Evolutionary conservation across 2,888 invertebrate species (phyloP).

Genomic region (Bimastos eiseni): DNA sequence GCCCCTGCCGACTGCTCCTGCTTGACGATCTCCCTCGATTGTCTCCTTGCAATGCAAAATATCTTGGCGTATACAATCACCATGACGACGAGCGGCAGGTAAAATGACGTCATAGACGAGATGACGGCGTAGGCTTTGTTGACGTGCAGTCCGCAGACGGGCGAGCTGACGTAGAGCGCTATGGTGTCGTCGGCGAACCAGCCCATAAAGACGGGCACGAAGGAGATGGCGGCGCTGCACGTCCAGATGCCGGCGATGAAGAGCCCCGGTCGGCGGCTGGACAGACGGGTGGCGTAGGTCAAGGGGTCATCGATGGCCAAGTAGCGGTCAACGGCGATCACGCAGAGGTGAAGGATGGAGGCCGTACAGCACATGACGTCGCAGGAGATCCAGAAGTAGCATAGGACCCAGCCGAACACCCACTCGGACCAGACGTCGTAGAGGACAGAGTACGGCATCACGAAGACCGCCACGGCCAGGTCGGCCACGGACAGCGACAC

Average conservation of each 20-base stretch:
- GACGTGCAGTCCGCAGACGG: conserved; percentile 48
- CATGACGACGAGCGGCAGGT: conserved; percentile 56
- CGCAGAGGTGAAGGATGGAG: conserved; percentile 56
- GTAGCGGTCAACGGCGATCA: conserved; percentile 54
- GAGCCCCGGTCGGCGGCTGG: conserved; percentile 46
- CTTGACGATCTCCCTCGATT: conserved; percentile 39
- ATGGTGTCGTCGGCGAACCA: conserved; percentile 29
- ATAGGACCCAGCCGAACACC: conserved; percentile 56
- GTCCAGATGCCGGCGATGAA: conserved; percentile 53
- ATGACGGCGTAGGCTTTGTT: conserved; percentile 56
- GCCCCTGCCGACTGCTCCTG: not conserved
- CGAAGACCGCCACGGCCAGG: conserved; percentile 55
- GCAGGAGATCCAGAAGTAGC: conserved; percentile 59
- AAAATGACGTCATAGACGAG: conserved; percentile 56
- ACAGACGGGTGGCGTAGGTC: conserved; percentile 51
- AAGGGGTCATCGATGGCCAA: conserved; percentile 56
- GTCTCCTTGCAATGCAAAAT: conserved; percentile 50
- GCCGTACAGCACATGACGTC: conserved; percentile 61
- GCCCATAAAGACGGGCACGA: conserved; percentile 57
- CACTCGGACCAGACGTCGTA: conserved; percentile 49
- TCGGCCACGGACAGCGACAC: conserved; percentile 56
- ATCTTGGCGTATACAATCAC: conserved; percentile 54
- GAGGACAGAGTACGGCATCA: conserved; percentile 51
- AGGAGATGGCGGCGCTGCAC: conserved; percentile 54
- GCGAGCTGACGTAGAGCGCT: not conserved